phyloP scores from a whole-genome alignment of 2,888 invertebrate genomes.

The Strigamia maritima region DNA sequence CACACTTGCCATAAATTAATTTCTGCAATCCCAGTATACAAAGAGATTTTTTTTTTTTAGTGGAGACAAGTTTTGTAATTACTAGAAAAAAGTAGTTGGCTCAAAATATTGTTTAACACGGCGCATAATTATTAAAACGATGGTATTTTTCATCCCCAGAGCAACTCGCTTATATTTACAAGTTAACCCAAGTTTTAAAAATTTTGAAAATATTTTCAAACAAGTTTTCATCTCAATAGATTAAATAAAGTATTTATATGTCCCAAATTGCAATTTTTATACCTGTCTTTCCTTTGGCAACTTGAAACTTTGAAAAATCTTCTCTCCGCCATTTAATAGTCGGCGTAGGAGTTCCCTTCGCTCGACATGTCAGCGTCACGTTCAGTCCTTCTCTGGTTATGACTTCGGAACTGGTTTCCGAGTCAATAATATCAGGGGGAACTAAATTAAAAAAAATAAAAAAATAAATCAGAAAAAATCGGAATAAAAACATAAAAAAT shows the following conservation, averaged over 20 bases:
- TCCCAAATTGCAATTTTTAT: too few relatives aligned
- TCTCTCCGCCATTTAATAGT: constrained; percentile 90
- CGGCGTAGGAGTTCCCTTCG: constrained; percentile 68
- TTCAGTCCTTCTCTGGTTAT: constrained; percentile 85
- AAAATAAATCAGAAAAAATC: not conserved
- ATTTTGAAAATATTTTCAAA: too few relatives aligned
- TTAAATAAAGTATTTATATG: too few relatives aligned
- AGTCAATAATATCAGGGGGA: constrained; percentile 83
- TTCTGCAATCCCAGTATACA: not conserved
- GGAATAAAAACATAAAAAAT: not conserved
- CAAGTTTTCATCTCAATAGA: too few relatives aligned
- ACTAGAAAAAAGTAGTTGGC: too few relatives aligned
- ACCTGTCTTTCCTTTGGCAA: constrained; percentile 41
- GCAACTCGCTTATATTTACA: too few relatives aligned
- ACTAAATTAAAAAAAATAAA: constrained; percentile 60
- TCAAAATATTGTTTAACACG: too few relatives aligned
- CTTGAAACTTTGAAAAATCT: constrained; percentile 63
- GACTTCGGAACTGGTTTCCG: constrained; percentile 87
- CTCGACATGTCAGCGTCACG: constrained; percentile 81
- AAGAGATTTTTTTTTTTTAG: too few relatives aligned
- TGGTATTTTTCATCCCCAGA: too few relatives aligned
- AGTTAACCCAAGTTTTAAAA: too few relatives aligned
- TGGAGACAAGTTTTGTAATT: too few relatives aligned
- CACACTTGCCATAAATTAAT: not conserved
- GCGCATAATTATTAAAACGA: too few relatives aligned